These are phyloP conservation scores for Atrichornis clamosus DNA, from an alignment of 2,113 vertebrate genomes.

Conservation along the genomic window DNA sequence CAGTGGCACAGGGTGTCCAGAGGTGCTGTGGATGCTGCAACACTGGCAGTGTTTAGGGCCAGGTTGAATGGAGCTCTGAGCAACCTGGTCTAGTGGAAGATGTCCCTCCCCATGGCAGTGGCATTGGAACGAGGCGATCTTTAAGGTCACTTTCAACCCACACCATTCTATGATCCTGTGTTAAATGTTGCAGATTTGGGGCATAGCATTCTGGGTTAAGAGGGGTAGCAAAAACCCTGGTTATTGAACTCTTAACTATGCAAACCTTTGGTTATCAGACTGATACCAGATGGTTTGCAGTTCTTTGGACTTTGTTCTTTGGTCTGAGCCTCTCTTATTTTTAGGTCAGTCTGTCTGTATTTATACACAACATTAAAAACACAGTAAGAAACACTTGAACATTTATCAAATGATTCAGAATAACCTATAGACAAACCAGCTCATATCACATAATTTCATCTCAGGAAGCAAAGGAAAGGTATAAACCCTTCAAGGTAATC, in stretches of 20 bases:
- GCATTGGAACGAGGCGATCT: background rate
- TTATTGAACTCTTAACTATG: background rate
- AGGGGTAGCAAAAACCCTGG: background rate
- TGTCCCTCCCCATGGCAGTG: background rate
- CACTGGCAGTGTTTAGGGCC: background rate
- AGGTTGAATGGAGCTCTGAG: background rate
- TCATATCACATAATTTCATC: background rate
- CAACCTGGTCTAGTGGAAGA: background rate
- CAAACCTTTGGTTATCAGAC: background rate
- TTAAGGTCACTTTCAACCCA: background rate
- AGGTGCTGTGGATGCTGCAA: background rate
- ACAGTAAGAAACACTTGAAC: background rate
- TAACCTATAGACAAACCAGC: background rate
- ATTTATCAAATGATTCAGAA: background rate
- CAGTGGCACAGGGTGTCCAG: background rate
- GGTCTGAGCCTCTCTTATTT: background rate
- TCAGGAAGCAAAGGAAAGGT: background rate
- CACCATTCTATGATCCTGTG: background rate
- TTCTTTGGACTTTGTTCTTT: background rate
- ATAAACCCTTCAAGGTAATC: background rate
- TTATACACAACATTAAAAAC: background rate
- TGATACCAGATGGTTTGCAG: background rate
- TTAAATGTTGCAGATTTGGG: background rate
- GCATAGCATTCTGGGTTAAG: background rate
- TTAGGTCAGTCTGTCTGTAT: background rate